phyloP scores from a whole-genome alignment of 2,888 invertebrate species.

The Caenorhabditis macrosperma region DNA sequence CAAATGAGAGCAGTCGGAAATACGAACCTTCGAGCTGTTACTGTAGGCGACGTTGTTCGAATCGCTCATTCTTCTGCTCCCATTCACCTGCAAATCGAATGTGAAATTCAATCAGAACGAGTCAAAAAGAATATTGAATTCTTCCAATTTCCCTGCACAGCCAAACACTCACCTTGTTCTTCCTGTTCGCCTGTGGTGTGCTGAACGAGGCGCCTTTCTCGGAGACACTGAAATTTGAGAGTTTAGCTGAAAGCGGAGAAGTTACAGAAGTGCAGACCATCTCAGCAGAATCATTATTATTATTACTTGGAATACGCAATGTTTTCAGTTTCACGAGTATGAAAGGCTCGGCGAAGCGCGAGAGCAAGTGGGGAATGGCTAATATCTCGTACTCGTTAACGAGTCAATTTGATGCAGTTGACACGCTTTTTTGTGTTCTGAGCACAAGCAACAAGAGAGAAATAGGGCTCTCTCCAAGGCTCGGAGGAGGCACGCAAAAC shows the following conservation, averaged over 20 bases:
- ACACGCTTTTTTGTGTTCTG: slow-evolving; percentile 33
- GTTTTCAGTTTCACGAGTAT: not conserved
- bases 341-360: not conserved
- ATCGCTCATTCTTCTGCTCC: slow-evolving; percentile 60
- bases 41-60: slow-evolving; percentile 53
- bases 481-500: not conserved
- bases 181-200: slow-evolving; percentile 66
- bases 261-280: slow-evolving; percentile 5
- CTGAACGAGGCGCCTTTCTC: slow-evolving; percentile 66
- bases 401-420: slow-evolving; percentile 51
- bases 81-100: slow-evolving; percentile 40
- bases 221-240: slow-evolving; percentile 57
- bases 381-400: slow-evolving; percentile 28
- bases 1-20: not conserved
- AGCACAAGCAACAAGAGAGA: not conserved
- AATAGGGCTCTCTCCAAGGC: not conserved
- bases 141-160: not conserved
- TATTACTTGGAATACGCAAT: slow-evolving; percentile 10
- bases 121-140: not conserved
- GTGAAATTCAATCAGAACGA: too few relatives aligned
- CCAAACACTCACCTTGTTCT: slow-evolving; percentile 51
- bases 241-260: not conserved
- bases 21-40: slow-evolving; percentile 31
- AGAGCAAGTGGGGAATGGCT: not conserved
- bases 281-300: slow-evolving; percentile 33